Conservation (phyloP, 2,113 vertebrate genomes). For the Dipodomys ordii region DNA sequence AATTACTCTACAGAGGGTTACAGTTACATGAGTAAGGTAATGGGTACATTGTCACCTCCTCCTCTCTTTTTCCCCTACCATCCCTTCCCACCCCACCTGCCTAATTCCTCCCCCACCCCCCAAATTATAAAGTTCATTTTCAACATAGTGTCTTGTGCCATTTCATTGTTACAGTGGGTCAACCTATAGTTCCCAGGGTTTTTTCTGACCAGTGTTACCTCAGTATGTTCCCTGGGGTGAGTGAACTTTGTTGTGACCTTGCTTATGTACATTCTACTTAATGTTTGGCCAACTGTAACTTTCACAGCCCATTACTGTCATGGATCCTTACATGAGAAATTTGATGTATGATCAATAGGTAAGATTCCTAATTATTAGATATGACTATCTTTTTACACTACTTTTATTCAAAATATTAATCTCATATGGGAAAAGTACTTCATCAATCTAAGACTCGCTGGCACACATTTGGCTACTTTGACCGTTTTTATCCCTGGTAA, state of each 20-base stretch:
- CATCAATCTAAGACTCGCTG: background rate
- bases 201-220: background rate
- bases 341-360: background rate
- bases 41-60: too few relatives aligned
- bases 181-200: background rate
- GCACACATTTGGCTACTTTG: slow-evolving; percentile 11
- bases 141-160: too few relatives aligned
- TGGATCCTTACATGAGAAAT: background rate
- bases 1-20: too few relatives aligned
- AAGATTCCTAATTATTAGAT: background rate
- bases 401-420: slow-evolving; percentile 1
- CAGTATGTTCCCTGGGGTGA: background rate
- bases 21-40: too few relatives aligned
- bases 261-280: background rate
- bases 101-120: too few relatives aligned
- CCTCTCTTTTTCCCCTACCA: too few relatives aligned
- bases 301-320: background rate
- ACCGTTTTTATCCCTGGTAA: background rate
- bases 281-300: background rate
- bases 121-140: too few relatives aligned
- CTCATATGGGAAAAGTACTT: background rate
- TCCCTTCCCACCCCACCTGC: too few relatives aligned
- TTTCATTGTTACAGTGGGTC: too few relatives aligned
- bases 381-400: background rate
- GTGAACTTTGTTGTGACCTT: background rate